phyloP scores from a whole-genome alignment of 2,888 invertebrate genomes.

The Gonocerus acuteangulatus region DNA sequence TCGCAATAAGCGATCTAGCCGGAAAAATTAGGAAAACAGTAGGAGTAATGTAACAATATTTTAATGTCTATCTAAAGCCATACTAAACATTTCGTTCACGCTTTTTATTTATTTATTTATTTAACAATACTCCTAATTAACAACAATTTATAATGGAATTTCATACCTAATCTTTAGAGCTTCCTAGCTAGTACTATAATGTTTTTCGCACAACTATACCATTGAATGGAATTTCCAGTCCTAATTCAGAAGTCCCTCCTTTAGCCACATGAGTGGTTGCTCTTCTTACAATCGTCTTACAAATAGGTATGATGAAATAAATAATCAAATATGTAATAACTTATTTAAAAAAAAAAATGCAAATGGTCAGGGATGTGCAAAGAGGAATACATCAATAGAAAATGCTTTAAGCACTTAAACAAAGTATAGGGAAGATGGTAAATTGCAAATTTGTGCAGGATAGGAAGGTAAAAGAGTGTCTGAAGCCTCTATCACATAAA shows the following conservation, averaged over 20 bases:
- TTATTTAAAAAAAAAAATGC: conserved; percentile 6
- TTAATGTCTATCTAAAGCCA: conserved; percentile 25
- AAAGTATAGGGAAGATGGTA: neutral
- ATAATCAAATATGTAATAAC: conserved; percentile 9
- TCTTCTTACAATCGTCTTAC: conserved; percentile 10
- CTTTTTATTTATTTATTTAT: conserved; percentile 22
- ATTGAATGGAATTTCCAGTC: conserved; percentile 15
- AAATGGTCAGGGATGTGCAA: conserved; percentile 13
- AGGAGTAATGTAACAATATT: conserved; percentile 8
- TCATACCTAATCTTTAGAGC: conserved; percentile 27
- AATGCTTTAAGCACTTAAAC: conserved; percentile 6
- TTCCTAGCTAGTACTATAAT: conserved; percentile 26
- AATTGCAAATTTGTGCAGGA: conserved; percentile 1
- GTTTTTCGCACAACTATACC: conserved; percentile 26
- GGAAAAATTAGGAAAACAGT: conserved; percentile 7
- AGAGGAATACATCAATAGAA: conserved; percentile 8
- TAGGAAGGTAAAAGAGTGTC: conserved; percentile 7
- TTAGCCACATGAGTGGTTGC: conserved; percentile 7
- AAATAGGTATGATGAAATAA: conserved; percentile 20
- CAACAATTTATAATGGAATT: conserved; percentile 25
- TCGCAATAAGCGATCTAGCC: conserved; percentile 19
- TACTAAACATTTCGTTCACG: conserved; percentile 24
- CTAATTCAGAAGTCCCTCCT: conserved; percentile 10
- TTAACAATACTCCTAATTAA: conserved; percentile 20
- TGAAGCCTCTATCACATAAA: conserved; percentile 19